Evolutionary conservation across 2,888 invertebrate genomes (phyloP).

Genomic region (Amiota mariae): DNA sequence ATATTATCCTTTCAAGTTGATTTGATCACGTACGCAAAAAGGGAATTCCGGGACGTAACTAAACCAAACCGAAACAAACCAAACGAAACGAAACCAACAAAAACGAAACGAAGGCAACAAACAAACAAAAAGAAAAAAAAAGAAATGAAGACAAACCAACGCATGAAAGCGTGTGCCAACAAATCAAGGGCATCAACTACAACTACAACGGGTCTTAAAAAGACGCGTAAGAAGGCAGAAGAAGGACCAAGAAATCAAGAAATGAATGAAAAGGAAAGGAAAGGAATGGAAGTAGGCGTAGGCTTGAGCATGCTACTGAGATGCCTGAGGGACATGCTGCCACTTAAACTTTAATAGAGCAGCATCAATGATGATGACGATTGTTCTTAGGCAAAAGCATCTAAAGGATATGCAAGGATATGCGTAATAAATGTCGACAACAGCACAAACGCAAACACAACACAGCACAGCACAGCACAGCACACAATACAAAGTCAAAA

Average conservation of each 20-base stretch:
- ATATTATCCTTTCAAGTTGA: slow-evolving; percentile 74
- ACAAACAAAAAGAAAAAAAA: slow-evolving; percentile 28
- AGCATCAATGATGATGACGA: slow-evolving; percentile 41
- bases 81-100: slow-evolving; percentile 23
- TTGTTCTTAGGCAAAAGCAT: slow-evolving; percentile 28
- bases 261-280: background rate
- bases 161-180: slow-evolving; percentile 59
- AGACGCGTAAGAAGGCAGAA: slow-evolving; percentile 36
- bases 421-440: slow-evolving; percentile 66
- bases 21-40: slow-evolving; percentile 73
- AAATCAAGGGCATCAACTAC: slow-evolving; percentile 66
- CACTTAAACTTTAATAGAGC: slow-evolving; percentile 70
- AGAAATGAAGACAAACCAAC: background rate
- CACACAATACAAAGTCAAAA: slow-evolving; percentile 42
- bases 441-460: slow-evolving; percentile 34
- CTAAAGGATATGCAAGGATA: slow-evolving; percentile 46
- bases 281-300: slow-evolving; percentile 26
- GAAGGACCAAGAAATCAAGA: slow-evolving; percentile 7
- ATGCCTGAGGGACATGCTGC: slow-evolving; percentile 64
- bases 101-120: background rate
- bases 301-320: slow-evolving; percentile 30
- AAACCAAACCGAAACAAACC: slow-evolving; percentile 6
- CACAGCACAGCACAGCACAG: background rate
- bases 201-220: slow-evolving; percentile 35
- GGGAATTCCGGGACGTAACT: slow-evolving; percentile 65